Conservation (phyloP, 1,140 invertebrate genomes). For the Bombus terrestris region DNA sequence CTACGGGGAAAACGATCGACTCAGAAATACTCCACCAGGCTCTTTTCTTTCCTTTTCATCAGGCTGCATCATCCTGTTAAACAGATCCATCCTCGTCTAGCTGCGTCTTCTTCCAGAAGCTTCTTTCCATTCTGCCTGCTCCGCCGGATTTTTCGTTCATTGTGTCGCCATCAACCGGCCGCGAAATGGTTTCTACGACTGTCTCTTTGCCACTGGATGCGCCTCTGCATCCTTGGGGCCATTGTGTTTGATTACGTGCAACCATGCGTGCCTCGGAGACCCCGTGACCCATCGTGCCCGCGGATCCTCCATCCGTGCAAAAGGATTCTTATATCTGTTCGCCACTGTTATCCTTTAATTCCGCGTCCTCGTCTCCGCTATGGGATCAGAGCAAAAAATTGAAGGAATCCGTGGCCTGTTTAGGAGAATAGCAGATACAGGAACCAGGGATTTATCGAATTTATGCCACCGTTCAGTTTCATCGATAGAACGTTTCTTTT, state of each 20-base stretch:
- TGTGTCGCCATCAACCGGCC: slow-evolving; percentile 69
- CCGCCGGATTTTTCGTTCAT: slow-evolving; percentile 36
- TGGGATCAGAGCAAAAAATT: slow-evolving; percentile 10
- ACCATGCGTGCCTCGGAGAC: slow-evolving; percentile 33
- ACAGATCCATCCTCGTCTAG: slow-evolving; percentile 65
- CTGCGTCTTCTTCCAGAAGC: background rate
- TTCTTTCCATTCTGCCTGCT: slow-evolving; percentile 1
- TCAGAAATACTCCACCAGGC: background rate
- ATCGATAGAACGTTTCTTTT: background rate
- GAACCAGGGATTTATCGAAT: slow-evolving; percentile 28
- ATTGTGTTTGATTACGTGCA: slow-evolving; percentile 56
- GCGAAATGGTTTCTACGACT: slow-evolving; percentile 74
- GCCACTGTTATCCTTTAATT: slow-evolving; percentile 60
- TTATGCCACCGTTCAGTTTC: slow-evolving; percentile 31
- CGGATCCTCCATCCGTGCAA: slow-evolving; percentile 1
- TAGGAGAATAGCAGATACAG: background rate
- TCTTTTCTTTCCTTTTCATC: slow-evolving; percentile 47
- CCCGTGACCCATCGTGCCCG: slow-evolving; percentile 24
- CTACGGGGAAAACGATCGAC: slow-evolving; percentile 69
- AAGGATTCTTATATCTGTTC: slow-evolving; percentile 49
- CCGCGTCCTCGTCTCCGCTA: background rate
- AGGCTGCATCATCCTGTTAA: slow-evolving; percentile 74
- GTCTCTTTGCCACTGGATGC: slow-evolving; percentile 46
- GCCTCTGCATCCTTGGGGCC: slow-evolving; percentile 38
- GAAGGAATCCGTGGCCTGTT: slow-evolving; percentile 2